A percentile compares a stretch with the other conserved stretches of the same genome.
Evolutionary conservation across 2,113 vertebrate species (phyloP).

Genomic region (Antennarius striatus): DNA sequence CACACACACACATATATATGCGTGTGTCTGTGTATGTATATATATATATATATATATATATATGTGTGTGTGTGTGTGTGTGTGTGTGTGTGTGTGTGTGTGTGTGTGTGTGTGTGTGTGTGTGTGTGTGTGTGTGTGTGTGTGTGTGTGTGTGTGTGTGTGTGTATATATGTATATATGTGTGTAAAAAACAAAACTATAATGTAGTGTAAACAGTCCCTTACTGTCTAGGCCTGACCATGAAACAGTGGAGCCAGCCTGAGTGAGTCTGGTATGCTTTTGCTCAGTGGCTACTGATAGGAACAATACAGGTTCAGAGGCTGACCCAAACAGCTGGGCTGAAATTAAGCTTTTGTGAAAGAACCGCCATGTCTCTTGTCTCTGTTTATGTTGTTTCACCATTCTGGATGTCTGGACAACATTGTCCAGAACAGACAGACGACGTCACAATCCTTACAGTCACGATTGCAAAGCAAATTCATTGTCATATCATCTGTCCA

Average conservation of each 20-base stretch:
- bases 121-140: too few species aligned
- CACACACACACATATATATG: too few species aligned
- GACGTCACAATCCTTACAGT: conserved; percentile 38
- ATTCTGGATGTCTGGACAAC: conserved; percentile 57
- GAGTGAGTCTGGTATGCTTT: conserved; percentile 40
- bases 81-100: too few species aligned
- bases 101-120: too few species aligned
- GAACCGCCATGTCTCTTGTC: conserved; percentile 63
- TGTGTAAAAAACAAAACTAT: neutral
- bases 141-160: too few species aligned
- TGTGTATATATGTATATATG: too few species aligned
- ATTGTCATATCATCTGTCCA: conserved; percentile 22
- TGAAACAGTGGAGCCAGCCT: conserved; percentile 37
- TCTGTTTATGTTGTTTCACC: conserved; percentile 62
- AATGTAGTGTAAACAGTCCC: neutral
- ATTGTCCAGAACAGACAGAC: conserved; percentile 49
- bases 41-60: too few species aligned
- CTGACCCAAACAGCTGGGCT: conserved; percentile 67
- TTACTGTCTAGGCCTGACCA: conserved; percentile 22
- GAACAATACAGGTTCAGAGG: conserved; percentile 68
- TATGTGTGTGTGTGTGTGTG: too few species aligned
- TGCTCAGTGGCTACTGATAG: conserved; percentile 25
- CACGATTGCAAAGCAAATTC: conserved; percentile 57
- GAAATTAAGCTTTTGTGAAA: conserved; percentile 73
- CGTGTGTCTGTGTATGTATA: too few species aligned